Base-by-base conservation (phyloP, 2,113 vertebrate genomes). In the Anser brachyrhynchus region DNA sequence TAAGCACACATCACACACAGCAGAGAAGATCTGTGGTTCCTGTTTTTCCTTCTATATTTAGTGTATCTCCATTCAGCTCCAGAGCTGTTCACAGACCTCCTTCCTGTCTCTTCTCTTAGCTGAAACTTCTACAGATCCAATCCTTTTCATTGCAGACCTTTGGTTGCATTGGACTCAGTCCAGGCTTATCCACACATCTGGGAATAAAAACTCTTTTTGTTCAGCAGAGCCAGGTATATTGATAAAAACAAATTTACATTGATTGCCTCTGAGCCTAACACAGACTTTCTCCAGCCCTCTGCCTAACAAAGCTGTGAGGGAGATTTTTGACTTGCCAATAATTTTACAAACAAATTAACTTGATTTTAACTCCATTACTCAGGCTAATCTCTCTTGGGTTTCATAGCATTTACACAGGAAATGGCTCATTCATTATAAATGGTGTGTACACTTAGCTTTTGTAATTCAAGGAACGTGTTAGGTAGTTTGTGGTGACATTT, bases 271-370 rank as follows among this genome's bases (percentile, higher is more conserved):
- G 87, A 69, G 80, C n/a, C 72, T 76, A 78, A 49, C 57, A 71
- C 3, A 72, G 35, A 39, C 8, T 74, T 87, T 89, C 87, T 72
- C 57, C 21, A 67, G 9, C 29, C 13, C 15, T 90, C 41, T 71
- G 73, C 43, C 67, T 90, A 93, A 64, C 55, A 91, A 78, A 95
- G 25, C 41, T 71, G 49, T 25, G 14, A 55, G 73, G 57, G 67
- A 86, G 66, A 93, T 74, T 78, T 94, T 95, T 70, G 39, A 54
- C 49, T 96, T 93, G 44, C 35, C 74, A 64, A 79, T 92, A 92
- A 93, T 82, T 77, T 88, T 76, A 81, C 77, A 96, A 97, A 95
- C 33, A 96, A 96, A 98, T 91, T 94, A 97, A 28, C 57, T 91
- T 85, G 64, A 94, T 92, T 95, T 95, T 96, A 78, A 93, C 74